Conservation (phyloP, 2,113 vertebrate genomes). For the Oncorhynchus masou region DNA sequence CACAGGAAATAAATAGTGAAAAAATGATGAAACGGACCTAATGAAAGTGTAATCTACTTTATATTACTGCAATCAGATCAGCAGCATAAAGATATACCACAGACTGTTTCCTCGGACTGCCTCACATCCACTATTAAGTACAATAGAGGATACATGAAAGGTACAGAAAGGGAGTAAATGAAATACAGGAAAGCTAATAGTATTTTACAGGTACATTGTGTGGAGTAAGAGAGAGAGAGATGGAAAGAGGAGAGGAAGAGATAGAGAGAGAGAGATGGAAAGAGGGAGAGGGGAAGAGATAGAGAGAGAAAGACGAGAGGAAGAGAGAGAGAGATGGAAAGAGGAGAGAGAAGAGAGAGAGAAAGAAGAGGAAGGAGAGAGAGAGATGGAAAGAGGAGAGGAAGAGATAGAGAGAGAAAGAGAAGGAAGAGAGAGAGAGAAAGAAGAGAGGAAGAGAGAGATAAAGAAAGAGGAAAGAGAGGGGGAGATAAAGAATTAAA, state of each 20-base stretch:
- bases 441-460: neutral
- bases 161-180: too few species aligned
- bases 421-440: neutral
- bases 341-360: too few species aligned
- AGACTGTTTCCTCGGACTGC: too few species aligned
- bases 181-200: too few species aligned
- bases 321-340: neutral
- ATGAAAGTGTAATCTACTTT: conserved; percentile 32
- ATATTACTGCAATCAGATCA: conserved; percentile 3
- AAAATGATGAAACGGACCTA: conserved; percentile 24
- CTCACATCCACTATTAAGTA: too few species aligned
- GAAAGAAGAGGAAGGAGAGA: too few species aligned
- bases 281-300: neutral
- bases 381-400: too few species aligned
- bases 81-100: neutral
- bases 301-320: too few species aligned
- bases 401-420: too few species aligned
- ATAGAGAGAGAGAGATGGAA: neutral
- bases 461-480: neutral
- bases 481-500: neutral
- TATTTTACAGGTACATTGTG: too few species aligned
- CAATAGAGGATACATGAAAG: too few species aligned
- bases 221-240: neutral
- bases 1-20: conserved; percentile 20
- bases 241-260: neutral